Evolutionary conservation across 1,140 invertebrate species (phyloP).

Genomic region (Pseudobourletiella spinata): DNA sequence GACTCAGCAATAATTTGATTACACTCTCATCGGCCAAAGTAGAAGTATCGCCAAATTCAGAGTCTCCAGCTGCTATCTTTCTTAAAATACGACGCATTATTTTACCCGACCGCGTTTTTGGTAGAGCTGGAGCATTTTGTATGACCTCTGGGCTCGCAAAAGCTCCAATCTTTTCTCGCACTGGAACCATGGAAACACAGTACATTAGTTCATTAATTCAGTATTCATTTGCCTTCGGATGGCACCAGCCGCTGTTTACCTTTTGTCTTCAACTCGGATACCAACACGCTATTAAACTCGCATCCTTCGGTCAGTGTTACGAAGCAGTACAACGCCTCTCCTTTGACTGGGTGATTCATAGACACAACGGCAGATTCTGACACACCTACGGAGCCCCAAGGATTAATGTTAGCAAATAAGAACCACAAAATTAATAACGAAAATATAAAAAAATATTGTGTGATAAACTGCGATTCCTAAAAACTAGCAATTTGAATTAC

Average conservation of each 20-base stretch:
- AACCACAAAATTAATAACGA: background rate
- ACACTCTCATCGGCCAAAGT: conserved; percentile 72
- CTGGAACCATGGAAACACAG: conserved; percentile 43
- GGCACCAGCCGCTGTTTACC: conserved; percentile 42
- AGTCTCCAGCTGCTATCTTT: conserved; percentile 82
- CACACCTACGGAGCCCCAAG: conserved; percentile 53
- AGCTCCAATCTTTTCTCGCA: conserved; percentile 85
- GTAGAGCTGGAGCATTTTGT: conserved; percentile 76
- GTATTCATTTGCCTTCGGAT: background rate
- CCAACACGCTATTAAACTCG: conserved; percentile 57
- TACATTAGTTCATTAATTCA: background rate
- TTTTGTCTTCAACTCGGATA: conserved; percentile 64
- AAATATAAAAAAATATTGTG: no score
- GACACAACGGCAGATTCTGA: conserved; percentile 93
- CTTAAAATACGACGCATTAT: conserved; percentile 91
- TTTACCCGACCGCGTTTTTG: conserved; percentile 96
- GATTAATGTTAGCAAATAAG: background rate
- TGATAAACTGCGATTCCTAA: no score
- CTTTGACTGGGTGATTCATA: conserved; percentile 80
- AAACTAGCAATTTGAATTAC: no score
- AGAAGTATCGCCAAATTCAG: conserved; percentile 55
- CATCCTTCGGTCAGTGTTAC: conserved; percentile 74
- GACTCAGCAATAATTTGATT: conserved; percentile 67
- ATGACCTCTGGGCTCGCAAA: conserved; percentile 93
- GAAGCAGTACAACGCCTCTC: conserved; percentile 94